Conservation (phyloP, 2,797 vertebrate species). For the Emys orbicularis region DNA sequence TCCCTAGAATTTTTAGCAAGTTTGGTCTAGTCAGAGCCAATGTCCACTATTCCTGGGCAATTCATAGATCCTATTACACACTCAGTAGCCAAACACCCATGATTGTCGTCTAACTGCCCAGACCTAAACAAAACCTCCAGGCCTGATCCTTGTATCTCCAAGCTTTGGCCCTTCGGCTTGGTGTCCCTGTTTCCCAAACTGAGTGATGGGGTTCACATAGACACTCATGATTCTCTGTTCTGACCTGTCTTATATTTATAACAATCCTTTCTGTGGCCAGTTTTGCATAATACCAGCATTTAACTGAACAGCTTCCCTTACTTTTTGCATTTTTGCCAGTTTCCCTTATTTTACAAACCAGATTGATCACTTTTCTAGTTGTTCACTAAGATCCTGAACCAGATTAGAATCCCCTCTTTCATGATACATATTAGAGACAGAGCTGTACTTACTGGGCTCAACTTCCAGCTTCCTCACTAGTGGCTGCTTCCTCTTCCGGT, state of each 20-base stretch:
- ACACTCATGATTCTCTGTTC: not conserved
- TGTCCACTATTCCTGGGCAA: not conserved
- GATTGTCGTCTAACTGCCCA: not conserved
- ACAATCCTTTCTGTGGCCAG: not conserved
- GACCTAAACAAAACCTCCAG: not conserved
- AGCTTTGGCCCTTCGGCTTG: not conserved
- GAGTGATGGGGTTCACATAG: not conserved
- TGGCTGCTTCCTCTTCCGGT: too few relatives aligned
- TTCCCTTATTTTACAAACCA: not conserved
- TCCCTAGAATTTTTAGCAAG: not conserved
- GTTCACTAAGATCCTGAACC: not conserved
- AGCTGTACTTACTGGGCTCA: too few relatives aligned
- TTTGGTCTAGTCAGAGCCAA: not conserved
- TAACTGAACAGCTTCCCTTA: not conserved
- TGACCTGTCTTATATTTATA: not conserved
- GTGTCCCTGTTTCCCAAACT: not conserved
- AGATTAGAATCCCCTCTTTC: too few relatives aligned
- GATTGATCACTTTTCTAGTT: not conserved
- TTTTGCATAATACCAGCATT: not conserved
- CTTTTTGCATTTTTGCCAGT: not conserved
- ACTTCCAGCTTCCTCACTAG: too few relatives aligned
- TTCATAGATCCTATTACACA: not conserved
- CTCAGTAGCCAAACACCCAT: fast-evolving
- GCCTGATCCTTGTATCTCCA: not conserved
- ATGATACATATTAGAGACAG: too few relatives aligned